A percentile compares a stretch with the other conserved stretches of the same genome.
phyloP scores from a whole-genome alignment of 2,797 vertebrate species.

The Brachyrhaphis roseni region DNA sequence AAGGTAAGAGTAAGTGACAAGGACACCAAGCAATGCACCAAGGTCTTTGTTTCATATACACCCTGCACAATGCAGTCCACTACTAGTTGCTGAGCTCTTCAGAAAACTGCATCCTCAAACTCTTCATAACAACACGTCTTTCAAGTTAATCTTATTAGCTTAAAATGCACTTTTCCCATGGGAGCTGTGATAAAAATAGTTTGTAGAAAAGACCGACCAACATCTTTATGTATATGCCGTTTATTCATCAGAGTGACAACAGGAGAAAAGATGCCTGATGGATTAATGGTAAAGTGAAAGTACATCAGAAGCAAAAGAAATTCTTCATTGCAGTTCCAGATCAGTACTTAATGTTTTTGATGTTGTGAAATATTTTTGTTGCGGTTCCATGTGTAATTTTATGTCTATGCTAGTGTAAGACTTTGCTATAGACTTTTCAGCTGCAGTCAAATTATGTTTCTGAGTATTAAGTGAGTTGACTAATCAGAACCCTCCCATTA shows the following conservation, averaged over 20 bases:
- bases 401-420: not conserved
- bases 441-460: constrained; percentile 12
- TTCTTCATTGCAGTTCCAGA: not conserved
- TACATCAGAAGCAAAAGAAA: constrained; percentile 48
- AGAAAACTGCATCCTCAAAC: constrained; percentile 63
- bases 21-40: constrained; percentile 64
- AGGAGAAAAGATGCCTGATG: constrained; percentile 44
- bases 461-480: constrained; percentile 10
- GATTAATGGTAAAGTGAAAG: constrained; percentile 62
- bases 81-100: constrained; percentile 67
- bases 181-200: constrained; percentile 58
- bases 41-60: constrained; percentile 61
- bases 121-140: constrained; percentile 64
- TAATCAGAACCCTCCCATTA: constrained; percentile 9
- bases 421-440: constrained; percentile 14
- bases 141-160: constrained; percentile 65
- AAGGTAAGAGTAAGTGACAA: constrained; percentile 75
- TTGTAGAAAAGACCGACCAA: constrained; percentile 38
- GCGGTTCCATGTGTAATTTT: constrained; percentile 11
- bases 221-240: constrained; percentile 19
- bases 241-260: constrained; percentile 35
- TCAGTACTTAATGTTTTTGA: not conserved
- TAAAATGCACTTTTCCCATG: too few species aligned
- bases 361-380: not conserved
- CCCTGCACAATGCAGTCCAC: constrained; percentile 32